These are phyloP conservation scores for Epinotia ramella DNA, from an alignment of 2,888 invertebrate genomes.

Conservation along the genomic window DNA sequence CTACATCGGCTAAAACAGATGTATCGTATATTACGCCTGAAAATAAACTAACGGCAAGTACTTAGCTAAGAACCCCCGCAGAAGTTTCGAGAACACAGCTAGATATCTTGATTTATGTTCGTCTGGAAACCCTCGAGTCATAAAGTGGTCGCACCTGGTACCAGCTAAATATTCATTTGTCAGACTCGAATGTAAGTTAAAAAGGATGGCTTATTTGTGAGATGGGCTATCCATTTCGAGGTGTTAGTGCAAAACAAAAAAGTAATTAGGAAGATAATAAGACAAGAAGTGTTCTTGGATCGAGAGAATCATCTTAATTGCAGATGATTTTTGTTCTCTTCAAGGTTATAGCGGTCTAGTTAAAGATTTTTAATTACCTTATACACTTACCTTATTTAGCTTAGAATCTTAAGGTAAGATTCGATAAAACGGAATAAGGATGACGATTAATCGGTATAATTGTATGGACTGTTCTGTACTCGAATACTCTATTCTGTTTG, in stretches of 20 bases:
- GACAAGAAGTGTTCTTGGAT: too few species aligned
- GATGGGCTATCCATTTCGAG: conserved; percentile 63
- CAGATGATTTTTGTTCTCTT: too few species aligned
- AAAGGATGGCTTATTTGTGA: conserved; percentile 82
- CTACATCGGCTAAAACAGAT: neutral
- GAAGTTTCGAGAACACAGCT: conserved; percentile 54
- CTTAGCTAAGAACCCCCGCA: conserved; percentile 43
- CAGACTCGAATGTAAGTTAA: conserved; percentile 75
- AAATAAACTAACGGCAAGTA: conserved; percentile 37
- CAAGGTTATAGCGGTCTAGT: too few species aligned
- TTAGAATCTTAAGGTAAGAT: too few species aligned
- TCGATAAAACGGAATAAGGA: too few species aligned
- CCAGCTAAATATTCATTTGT: conserved; percentile 80
- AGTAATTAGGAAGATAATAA: too few species aligned
- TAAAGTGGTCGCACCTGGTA: conserved; percentile 69
- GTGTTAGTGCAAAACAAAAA: neutral
- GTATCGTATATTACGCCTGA: conserved; percentile 21
- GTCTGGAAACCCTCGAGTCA: conserved; percentile 60
- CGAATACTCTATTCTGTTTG: too few species aligned
- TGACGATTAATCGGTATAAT: too few species aligned
- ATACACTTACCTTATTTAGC: too few species aligned
- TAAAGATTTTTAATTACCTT: too few species aligned
- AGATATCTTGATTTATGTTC: conserved; percentile 70
- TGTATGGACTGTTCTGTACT: too few species aligned
- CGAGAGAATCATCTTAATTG: too few species aligned